Evolutionary conservation across 2,113 vertebrate genomes (phyloP), one percentile per base, ranked within the genome.

Genomic region (Enhydra lutris): DNA sequence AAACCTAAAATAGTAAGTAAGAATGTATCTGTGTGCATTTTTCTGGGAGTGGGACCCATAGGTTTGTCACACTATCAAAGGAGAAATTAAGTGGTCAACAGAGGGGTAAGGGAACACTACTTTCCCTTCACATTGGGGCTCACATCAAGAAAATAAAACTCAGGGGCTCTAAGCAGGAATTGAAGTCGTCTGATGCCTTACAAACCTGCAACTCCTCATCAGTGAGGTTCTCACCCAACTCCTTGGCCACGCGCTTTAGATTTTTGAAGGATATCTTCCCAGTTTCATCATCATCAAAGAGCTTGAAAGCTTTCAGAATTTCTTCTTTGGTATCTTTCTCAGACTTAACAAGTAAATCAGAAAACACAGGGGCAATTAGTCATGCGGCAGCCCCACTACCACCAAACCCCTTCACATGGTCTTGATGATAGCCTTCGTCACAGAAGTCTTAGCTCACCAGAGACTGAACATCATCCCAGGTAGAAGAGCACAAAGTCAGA

Each of bases 291-390:
- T 99, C 99, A 36, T 99, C 99, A 14, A 99, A 99, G 92, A 99
- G 98, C 47, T 99, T 99, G 98, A 99, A 99, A 7, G 99, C 99
- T 98, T 99, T 99, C 92, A 99, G 99, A 73, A 99, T 99, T 98
- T 99, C 99, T 98, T 99, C 99, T 97, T 99, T 99, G 71, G 99
- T 99, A 97, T 99, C 99, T 94, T 99, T 99, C 94, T 99, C 99
- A 57, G 99, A 99, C 98, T 98, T 42, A 86, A 89, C 5, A 85
- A 92, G 61, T 2, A 94, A 39, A 87, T 96, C 50, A 96, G 7
- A 87, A 93, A 89, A 96, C 6, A 7, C 20, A 7, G 52, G 67
- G 92, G 74, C 7, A n/a, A 52, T 50, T 47, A 81, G 42, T 67
- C 8, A 0, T 24, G n/a, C 63, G 11, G 0, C 12, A 87, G 61